Conservation (phyloP, 2,888 invertebrate genomes). For the Nomada lathburiana region DNA sequence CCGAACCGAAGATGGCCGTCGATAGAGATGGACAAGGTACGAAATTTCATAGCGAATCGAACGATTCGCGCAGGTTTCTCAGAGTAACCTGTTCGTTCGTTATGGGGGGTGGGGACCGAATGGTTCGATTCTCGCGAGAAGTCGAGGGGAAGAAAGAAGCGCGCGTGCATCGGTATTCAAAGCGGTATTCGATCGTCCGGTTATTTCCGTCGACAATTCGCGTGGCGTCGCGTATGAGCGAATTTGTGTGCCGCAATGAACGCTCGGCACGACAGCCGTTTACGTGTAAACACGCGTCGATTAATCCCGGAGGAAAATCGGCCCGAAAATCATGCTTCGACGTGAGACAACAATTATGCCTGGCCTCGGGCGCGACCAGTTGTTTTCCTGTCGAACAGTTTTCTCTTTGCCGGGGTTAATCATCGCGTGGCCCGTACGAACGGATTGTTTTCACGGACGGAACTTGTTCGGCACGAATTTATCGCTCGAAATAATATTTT, state of each 20-base stretch:
- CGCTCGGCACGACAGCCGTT: constrained; percentile 10
- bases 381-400: too few relatives aligned
- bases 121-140: constrained; percentile 4
- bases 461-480: too few relatives aligned
- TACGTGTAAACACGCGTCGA: constrained; percentile 21
- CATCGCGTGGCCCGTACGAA: too few relatives aligned
- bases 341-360: too few relatives aligned
- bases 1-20: not conserved
- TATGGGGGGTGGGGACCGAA: not conserved
- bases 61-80: not conserved
- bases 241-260: constrained; percentile 26
- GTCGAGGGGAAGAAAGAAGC: not conserved
- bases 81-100: not conserved
- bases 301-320: not conserved
- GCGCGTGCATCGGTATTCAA: constrained; percentile 17
- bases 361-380: too few relatives aligned
- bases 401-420: too few relatives aligned
- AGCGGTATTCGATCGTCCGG: not conserved
- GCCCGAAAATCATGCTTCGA: too few relatives aligned
- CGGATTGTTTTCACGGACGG: too few relatives aligned
- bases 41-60: not conserved
- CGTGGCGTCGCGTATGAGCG: constrained; percentile 21
- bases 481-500: too few relatives aligned
- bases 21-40: not conserved
- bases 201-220: constrained; percentile 24